Base-by-base conservation (phyloP, 2,113 vertebrate species). In the Maccullochella peelii region DNA sequence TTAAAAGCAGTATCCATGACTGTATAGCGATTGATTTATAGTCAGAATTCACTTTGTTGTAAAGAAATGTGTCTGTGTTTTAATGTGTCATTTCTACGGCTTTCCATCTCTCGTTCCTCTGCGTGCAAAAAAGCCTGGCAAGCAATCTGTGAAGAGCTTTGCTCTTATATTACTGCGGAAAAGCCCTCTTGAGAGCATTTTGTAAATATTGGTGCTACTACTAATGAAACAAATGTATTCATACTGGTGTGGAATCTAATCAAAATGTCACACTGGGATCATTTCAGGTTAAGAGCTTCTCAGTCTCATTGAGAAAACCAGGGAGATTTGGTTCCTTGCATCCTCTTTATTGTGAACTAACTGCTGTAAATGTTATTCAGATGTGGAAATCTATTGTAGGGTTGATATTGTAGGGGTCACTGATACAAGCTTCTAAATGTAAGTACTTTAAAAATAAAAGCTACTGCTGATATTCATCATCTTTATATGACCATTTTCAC, bases 141-240 rank as follows among this genome's bases (percentile, higher is more conserved):
- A 49, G 47, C 42, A 42, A 36, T 33, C 50, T 65, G n/a, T 67
- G 40, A 77, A 47, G 36, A 63, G 23, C 4, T 59, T 57, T 58
- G 2, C 71, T 72, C 20, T 57, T 63, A 27, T 70, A 50, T 61
- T 61, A 33, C 25, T 6, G 18, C 1, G 27, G 61, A 80, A 54
- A 63, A 42, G 36, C 21, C 80, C 74, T 70, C 21, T 49, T 27
- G 67, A 79, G 58, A 82, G 66, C 65, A 66, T 80, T 87, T 82
- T n/a, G 62, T 68, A 82, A 84, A 86, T 77, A 74, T 73, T 54
- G 33, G 58, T 3, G 2, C 18, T 25, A 5, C 11, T 68, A 4
- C 62, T 79, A 86, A 88, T 84, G 72, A 82, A 84, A 61, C 66
- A 69, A 75, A 82, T 77, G 0, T 81, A 79, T 83, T 91, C 77